Base-by-base conservation (phyloP, 1,140 invertebrate species). In the Solenopsis fugax region DNA sequence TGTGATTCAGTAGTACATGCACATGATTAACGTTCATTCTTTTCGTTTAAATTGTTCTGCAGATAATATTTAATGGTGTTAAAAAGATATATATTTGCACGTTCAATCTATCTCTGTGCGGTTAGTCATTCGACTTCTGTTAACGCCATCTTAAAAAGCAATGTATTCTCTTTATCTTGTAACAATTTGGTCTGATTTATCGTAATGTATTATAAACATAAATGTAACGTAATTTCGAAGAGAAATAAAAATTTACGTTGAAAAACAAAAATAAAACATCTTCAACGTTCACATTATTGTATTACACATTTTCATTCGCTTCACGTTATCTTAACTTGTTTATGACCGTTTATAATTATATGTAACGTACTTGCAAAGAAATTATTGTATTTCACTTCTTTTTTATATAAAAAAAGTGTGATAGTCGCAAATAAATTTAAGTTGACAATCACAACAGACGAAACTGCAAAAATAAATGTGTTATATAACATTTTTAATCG, bases 401-500 rank as follows among this genome's bases (percentile, higher is more conserved):
- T 67, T 62, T 50, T 21, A 34, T n/a, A 58, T n/a, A 72, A 80
- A 34, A 48, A 80, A 34, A 48, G 48, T 48, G 2, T 48, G 10
- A 29, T 37, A 16, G 2, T 37, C 34, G 18, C 13, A 37, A 75
- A 50, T 56, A 24, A 73, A 75, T 21, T 71, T 71, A n/a, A 56
- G 5, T 24, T 18, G 48, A 71, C 34, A 7, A 34, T 71, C 50
- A 45, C 18, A 71, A 72, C 21, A 9, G 24, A 41, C 24, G 5
- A 21, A 64, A 50, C 16, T 78, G 41, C 24, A 34, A 84, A 82
- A 82, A 48, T 41, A 58, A 50, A 24, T 7, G 16, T 62, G 45
- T 50, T 84, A 37, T 29, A 18, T 50, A 62, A 73, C 13, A 84
- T 60, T 75, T 75, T 75, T 73, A 84, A 73, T 73, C 69, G 24